Evolutionary conservation across 2,888 invertebrate species (phyloP).

Genomic region (Orchesella flavescens): DNA sequence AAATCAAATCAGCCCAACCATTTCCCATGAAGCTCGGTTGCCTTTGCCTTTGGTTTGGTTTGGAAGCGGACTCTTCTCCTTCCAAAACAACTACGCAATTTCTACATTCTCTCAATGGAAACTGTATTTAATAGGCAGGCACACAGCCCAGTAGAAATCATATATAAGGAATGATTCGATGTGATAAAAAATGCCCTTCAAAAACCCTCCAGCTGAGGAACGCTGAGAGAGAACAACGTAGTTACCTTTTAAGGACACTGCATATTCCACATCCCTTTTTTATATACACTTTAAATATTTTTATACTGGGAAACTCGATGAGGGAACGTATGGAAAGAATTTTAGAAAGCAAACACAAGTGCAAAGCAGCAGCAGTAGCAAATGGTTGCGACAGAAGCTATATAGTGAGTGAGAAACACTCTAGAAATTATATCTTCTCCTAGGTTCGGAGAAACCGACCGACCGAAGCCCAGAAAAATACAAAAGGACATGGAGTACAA

Average conservation of each 20-base stretch:
- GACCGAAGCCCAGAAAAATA: background rate
- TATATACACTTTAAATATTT: too few species aligned
- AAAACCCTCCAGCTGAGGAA: conserved; percentile 21
- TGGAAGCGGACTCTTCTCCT: background rate
- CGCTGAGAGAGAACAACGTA: background rate
- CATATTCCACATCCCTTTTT: too few species aligned
- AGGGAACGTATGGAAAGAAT: background rate
- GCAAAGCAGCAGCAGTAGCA: background rate
- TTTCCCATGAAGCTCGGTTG: too few species aligned
- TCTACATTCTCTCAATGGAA: background rate
- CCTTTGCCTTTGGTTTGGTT: too few species aligned
- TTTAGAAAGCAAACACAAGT: too few species aligned
- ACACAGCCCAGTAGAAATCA: too few species aligned
- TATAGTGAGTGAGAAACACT: background rate
- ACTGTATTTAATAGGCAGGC: background rate
- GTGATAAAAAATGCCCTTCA: background rate
- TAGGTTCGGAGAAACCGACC: conserved; percentile 37
- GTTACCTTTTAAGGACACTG: background rate
- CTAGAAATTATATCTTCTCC: conserved; percentile 36
- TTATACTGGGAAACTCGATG: too few species aligned
- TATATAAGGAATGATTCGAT: background rate
- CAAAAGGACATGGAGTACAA: background rate
- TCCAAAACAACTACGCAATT: background rate
- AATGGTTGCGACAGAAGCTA: background rate
- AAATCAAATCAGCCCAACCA: too few species aligned